phyloP scores from a whole-genome alignment of 2,113 vertebrate genomes.

The Bungarus multicinctus region DNA sequence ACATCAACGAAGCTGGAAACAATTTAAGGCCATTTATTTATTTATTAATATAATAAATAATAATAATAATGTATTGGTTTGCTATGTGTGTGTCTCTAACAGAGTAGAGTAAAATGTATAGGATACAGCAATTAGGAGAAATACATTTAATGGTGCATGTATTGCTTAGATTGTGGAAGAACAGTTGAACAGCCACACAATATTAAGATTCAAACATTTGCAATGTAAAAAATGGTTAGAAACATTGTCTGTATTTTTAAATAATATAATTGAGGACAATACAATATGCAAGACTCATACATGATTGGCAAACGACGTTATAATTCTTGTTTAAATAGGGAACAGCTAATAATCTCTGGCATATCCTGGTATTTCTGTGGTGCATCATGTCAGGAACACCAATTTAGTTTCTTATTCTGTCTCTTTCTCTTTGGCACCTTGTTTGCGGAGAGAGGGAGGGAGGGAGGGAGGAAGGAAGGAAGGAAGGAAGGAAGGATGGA shows the following conservation, averaged over 20 bases:
- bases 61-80: slow-evolving; percentile 50
- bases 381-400: background rate
- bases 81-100: slow-evolving; percentile 43
- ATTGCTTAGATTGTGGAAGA: slow-evolving; percentile 18
- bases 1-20: background rate
- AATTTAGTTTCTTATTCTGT: background rate
- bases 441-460: background rate
- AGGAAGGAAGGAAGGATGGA: background rate
- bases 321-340: background rate
- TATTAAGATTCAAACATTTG: background rate
- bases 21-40: too few species aligned
- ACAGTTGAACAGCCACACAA: slow-evolving; percentile 19
- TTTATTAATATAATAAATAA: too few species aligned
- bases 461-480: background rate
- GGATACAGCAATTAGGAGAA: background rate
- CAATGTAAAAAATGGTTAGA: background rate
- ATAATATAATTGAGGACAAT: background rate
- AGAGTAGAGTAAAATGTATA: slow-evolving; percentile 42
- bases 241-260: background rate
- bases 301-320: background rate
- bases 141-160: background rate
- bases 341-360: background rate
- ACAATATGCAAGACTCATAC: background rate
- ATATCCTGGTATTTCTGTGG: background rate
- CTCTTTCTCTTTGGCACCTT: background rate